These are phyloP conservation scores for Arctia plantaginis DNA, from an alignment of 2,888 invertebrate species.

Conservation along the genomic window DNA sequence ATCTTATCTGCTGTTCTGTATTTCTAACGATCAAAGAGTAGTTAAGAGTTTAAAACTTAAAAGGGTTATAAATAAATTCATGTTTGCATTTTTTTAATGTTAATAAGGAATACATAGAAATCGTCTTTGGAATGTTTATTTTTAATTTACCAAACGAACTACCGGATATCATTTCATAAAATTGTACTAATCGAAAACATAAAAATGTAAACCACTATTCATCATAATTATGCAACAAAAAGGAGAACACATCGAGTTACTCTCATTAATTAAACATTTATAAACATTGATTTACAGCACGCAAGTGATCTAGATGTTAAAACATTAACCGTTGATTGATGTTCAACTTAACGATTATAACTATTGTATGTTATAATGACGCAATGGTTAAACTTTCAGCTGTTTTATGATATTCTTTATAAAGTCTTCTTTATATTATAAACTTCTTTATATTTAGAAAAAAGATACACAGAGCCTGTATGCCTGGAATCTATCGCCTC, in stretches of 20 bases:
- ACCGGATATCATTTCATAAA: slow-evolving; percentile 2
- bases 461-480: no score
- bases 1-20: no score
- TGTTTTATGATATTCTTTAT: slow-evolving; percentile 5
- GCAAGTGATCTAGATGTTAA: slow-evolving; percentile 16
- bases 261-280: slow-evolving; percentile 19
- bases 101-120: neutral
- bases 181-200: slow-evolving; percentile 4
- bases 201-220: neutral
- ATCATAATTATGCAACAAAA: slow-evolving; percentile 9
- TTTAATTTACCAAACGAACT: neutral
- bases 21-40: neutral
- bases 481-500: neutral
- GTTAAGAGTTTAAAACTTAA: no score
- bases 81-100: neutral
- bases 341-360: slow-evolving; percentile 15
- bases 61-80: neutral
- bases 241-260: slow-evolving; percentile 2
- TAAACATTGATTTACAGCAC: slow-evolving; percentile 15
- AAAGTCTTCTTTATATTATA: neutral
- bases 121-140: neutral
- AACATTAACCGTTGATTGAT: slow-evolving; percentile 19
- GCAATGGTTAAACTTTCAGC: slow-evolving; percentile 1
- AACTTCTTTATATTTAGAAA: neutral
- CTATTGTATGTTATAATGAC: slow-evolving; percentile 12